These are phyloP conservation scores for Erebia aethiops DNA, from an alignment of 2,888 invertebrate genomes.

Conservation along the genomic window DNA sequence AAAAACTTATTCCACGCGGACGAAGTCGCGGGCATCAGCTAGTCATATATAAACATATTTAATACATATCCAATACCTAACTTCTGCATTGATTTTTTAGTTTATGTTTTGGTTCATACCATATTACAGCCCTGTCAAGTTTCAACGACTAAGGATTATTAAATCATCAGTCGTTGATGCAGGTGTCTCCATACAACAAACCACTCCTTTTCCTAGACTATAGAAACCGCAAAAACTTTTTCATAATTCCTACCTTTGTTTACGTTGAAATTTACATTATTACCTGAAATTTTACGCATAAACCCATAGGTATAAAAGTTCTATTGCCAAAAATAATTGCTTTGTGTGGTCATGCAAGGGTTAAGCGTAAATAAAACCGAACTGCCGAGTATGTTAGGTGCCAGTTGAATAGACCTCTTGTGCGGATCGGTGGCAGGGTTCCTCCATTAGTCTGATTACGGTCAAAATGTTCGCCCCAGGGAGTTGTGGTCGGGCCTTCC, in stretches of 20 bases:
- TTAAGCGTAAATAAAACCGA: conserved; percentile 34
- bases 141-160: no score
- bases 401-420: conserved; percentile 64
- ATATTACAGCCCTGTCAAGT: no score
- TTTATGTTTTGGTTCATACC: no score
- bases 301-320: conserved; percentile 9
- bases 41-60: no score
- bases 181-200: no score
- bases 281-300: conserved; percentile 10
- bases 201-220: no score
- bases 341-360: conserved; percentile 42
- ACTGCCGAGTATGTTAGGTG: conserved; percentile 50
- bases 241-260: background rate
- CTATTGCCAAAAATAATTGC: conserved; percentile 34
- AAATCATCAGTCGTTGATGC: no score
- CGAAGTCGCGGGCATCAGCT: no score
- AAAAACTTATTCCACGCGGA: no score
- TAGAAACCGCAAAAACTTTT: background rate
- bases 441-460: conserved; percentile 79
- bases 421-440: conserved; percentile 66
- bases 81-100: no score
- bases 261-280: background rate
- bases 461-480: conserved; percentile 69
- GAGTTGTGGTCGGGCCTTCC: conserved; percentile 46
- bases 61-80: no score